These are phyloP conservation scores for Chrysogorgia sp. DNA, from an alignment of 92 coral and sea anemone genomes.

Conservation along the genomic window DNA sequence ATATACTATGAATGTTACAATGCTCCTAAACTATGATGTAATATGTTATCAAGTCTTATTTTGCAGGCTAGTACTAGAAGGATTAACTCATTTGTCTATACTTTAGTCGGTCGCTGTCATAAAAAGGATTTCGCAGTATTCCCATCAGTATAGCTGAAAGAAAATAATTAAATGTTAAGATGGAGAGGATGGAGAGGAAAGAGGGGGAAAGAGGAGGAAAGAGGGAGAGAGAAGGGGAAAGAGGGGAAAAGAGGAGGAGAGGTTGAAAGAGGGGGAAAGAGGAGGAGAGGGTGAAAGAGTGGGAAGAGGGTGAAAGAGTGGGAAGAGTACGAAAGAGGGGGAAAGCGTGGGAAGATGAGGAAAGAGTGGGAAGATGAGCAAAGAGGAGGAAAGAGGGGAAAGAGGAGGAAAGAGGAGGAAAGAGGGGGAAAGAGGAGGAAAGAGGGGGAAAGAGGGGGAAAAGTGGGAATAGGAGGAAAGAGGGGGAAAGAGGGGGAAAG, in stretches of 20 bases:
- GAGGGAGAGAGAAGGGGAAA: too few relatives aligned
- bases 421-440: neutral
- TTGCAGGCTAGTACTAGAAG: too few relatives aligned
- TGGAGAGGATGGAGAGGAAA: too few relatives aligned
- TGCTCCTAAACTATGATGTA: too few relatives aligned
- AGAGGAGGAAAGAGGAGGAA: neutral
- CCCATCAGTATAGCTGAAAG: neutral
- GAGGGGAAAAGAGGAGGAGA: neutral
- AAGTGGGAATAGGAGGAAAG: neutral
- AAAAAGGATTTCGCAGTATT: conserved; percentile 1
- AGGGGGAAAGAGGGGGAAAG: neutral
- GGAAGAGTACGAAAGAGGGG: neutral
- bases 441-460: neutral
- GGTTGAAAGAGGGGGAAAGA: neutral
- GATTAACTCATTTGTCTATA: too few relatives aligned
- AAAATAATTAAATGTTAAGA: neutral
- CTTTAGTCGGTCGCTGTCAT: too few relatives aligned
- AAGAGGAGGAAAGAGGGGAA: too few relatives aligned
- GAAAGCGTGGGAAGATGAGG: neutral
- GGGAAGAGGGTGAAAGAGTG: neutral
- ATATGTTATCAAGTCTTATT: too few relatives aligned
- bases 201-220: too few relatives aligned
- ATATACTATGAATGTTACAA: neutral
- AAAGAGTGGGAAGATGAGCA: neutral
- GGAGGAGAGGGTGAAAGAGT: neutral